Percentiles rank a stretch among this genome's conserved stretches.
Conservation (phyloP, 1,140 invertebrate species). For the Drusus annulatus region DNA sequence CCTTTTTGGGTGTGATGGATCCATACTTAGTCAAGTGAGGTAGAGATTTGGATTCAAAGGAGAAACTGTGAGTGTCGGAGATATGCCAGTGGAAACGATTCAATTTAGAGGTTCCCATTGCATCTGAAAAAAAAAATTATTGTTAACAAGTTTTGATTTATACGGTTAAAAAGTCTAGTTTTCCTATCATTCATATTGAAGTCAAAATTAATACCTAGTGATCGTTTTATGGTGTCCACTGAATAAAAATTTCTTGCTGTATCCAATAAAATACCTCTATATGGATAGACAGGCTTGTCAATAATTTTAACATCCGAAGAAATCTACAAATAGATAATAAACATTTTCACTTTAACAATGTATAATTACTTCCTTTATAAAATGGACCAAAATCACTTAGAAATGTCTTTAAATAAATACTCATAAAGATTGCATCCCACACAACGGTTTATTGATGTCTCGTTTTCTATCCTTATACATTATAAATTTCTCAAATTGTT, state of each 20-base stretch:
- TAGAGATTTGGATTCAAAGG: slow-evolving; percentile 78
- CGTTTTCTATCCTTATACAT: too few relatives aligned
- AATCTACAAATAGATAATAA: slow-evolving; percentile 65
- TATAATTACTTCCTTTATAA: too few relatives aligned
- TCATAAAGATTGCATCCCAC: too few relatives aligned
- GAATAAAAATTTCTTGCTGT: slow-evolving; percentile 83
- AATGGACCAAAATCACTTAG: too few relatives aligned
- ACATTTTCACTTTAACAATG: too few relatives aligned
- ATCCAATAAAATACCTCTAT: slow-evolving; percentile 84
- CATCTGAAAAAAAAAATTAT: slow-evolving; percentile 69
- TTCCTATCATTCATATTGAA: not conserved
- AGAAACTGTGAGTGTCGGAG: slow-evolving; percentile 90
- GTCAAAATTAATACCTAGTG: slow-evolving; percentile 71
- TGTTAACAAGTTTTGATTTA: too few relatives aligned
- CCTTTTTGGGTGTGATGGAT: slow-evolving; percentile 78
- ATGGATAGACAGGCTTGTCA: slow-evolving; percentile 82
- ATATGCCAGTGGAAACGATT: slow-evolving; percentile 94
- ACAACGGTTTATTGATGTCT: too few relatives aligned
- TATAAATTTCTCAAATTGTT: too few relatives aligned
- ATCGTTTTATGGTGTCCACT: slow-evolving; percentile 79
- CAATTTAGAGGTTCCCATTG: slow-evolving; percentile 85
- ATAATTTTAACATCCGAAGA: slow-evolving; percentile 74
- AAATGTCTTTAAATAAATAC: too few relatives aligned
- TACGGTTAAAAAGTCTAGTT: too few relatives aligned
- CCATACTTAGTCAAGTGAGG: slow-evolving; percentile 82